These are phyloP conservation scores for Lasioglossum villosulum DNA, from an alignment of 2,888 invertebrate species.

Conservation along the genomic window DNA sequence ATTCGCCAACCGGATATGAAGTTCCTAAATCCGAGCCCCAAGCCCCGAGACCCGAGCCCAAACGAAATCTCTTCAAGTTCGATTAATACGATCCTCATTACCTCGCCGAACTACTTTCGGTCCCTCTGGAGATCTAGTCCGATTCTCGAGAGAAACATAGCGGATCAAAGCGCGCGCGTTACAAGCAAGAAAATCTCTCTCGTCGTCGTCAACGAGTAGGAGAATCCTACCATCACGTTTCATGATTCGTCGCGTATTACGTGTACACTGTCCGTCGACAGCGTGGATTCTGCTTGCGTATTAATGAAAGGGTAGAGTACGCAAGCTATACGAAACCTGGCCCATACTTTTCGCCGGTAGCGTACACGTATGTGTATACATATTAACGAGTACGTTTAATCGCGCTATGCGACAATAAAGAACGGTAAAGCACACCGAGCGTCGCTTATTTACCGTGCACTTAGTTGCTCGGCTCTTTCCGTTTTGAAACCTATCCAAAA, in stretches of 20 bases:
- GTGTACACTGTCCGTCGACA: neutral
- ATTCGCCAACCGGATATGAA: conserved; percentile 34
- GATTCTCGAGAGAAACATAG: neutral
- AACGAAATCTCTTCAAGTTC: neutral
- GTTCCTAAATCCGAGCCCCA: conserved; percentile 38
- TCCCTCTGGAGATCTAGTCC: neutral
- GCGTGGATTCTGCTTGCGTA: neutral
- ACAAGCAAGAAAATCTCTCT: neutral
- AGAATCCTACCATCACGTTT: neutral
- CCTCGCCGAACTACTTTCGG: neutral
- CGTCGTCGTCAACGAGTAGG: neutral
- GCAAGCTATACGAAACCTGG: neutral
- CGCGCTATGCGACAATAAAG: conserved; percentile 28
- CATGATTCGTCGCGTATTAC: neutral
- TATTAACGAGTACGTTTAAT: neutral
- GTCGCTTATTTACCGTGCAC: neutral
- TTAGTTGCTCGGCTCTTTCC: neutral
- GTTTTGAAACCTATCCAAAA: neutral
- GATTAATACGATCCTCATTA: neutral
- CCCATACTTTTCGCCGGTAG: neutral
- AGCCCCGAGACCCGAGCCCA: neutral
- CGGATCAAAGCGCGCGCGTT: neutral
- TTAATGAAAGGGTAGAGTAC: neutral
- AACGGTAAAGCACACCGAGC: neutral
- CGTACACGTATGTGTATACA: neutral